Percentiles rank a stretch among this genome's conserved stretches.
phyloP scores from a whole-genome alignment of 2,888 invertebrate species.

The Polymixis lichenea region DNA sequence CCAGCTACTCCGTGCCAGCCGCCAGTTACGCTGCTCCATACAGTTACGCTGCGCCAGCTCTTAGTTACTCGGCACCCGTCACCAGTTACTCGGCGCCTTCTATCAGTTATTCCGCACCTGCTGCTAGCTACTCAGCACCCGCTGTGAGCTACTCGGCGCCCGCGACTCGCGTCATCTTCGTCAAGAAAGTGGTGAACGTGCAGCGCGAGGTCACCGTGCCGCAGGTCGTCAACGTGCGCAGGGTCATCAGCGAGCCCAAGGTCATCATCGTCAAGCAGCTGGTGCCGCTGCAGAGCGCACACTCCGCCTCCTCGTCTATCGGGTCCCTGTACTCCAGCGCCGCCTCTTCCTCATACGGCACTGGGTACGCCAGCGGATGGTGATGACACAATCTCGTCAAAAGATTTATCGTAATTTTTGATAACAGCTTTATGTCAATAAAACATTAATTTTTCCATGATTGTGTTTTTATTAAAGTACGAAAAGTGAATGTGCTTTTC shows the following conservation, averaged over 20 bases:
- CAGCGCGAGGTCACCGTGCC: slow-evolving; percentile 59
- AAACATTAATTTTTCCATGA: slow-evolving; percentile 11
- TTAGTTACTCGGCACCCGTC: background rate
- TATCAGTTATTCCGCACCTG: background rate
- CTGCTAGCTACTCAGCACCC: slow-evolving; percentile 26
- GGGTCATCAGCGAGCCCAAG: slow-evolving; percentile 55
- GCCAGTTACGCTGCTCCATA: slow-evolving; percentile 33
- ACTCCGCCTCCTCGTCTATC: slow-evolving; percentile 6
- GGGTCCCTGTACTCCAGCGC: slow-evolving; percentile 21
- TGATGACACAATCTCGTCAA: slow-evolving; percentile 6
- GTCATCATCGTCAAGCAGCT: slow-evolving; percentile 52
- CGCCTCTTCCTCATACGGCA: slow-evolving; percentile 27
- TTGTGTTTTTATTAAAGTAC: slow-evolving; percentile 1
- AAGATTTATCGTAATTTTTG: slow-evolving; percentile 3
- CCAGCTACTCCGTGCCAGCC: slow-evolving; percentile 19
- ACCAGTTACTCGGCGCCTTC: background rate
- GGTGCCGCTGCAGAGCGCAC: slow-evolving; percentile 38
- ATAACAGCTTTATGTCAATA: too few species aligned
- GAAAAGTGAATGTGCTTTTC: background rate
- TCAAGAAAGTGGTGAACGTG: slow-evolving; percentile 58
- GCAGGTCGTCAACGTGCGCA: slow-evolving; percentile 57
- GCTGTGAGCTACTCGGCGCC: slow-evolving; percentile 42
- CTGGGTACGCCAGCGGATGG: slow-evolving; percentile 44
- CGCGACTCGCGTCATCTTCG: slow-evolving; percentile 30
- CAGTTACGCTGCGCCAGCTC: slow-evolving; percentile 20